A percentile compares a stretch with the other conserved stretches of the same genome.
phyloP scores from a whole-genome alignment of 2,888 invertebrate genomes.

The Pecten maximus region DNA sequence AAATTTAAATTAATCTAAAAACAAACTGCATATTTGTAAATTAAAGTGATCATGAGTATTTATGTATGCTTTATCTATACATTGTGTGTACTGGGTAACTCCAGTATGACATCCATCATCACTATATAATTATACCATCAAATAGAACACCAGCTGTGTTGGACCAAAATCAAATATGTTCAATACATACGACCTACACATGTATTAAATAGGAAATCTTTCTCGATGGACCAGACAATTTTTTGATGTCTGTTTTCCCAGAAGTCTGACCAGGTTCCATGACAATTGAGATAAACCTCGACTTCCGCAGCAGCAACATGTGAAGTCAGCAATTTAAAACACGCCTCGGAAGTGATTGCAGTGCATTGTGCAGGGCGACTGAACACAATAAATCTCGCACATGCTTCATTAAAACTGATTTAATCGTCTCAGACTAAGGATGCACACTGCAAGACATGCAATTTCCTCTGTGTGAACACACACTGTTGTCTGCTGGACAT shows the following conservation, averaged over 20 bases:
- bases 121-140: no score
- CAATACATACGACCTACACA: not conserved
- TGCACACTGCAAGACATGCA: conserved; percentile 27
- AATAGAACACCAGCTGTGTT: no score
- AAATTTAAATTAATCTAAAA: no score
- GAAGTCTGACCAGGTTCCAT: conserved; percentile 27
- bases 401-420: conserved; percentile 33
- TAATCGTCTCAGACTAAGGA: conserved; percentile 6
- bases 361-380: conserved; percentile 33
- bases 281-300: conserved; percentile 21
- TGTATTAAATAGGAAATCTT: not conserved
- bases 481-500: not conserved
- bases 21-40: no score
- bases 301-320: conserved; percentile 14
- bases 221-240: not conserved
- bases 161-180: no score
- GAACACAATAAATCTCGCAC: not conserved
- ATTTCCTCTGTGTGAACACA: conserved; percentile 13
- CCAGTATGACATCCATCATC: no score
- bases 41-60: no score
- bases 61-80: no score
- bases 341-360: conserved; percentile 33
- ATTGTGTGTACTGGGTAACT: no score
- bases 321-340: conserved; percentile 17
- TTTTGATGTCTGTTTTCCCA: not conserved